A percentile compares a stretch with the other conserved stretches of the same genome.
phyloP scores from a whole-genome alignment of 2,797 vertebrate species.

The Danio albolineatus region DNA sequence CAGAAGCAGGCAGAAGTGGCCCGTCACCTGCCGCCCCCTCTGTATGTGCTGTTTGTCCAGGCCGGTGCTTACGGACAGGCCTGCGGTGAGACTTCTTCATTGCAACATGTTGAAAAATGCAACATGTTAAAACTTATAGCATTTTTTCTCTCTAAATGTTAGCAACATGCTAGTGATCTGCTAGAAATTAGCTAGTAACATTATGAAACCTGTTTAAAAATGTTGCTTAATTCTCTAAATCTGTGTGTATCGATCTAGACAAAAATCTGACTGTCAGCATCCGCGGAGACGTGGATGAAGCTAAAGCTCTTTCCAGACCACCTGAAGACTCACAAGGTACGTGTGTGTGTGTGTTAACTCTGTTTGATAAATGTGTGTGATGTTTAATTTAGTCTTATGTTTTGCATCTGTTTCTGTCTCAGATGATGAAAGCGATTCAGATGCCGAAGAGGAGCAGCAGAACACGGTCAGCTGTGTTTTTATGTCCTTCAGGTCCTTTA shows the following conservation, averaged over 20 bases:
- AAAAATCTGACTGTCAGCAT: slow-evolving; percentile 90
- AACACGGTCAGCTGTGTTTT: slow-evolving; percentile 85
- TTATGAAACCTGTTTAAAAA: too few relatives aligned
- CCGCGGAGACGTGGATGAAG: slow-evolving; percentile 94
- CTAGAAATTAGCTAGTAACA: too few relatives aligned
- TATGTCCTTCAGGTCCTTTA: background rate
- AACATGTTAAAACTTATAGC: too few relatives aligned
- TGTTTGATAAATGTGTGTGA: background rate
- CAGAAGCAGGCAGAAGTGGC: slow-evolving; percentile 94
- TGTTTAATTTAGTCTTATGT: background rate
- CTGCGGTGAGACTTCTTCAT: slow-evolving; percentile 84
- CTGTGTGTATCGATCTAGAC: slow-evolving; percentile 77
- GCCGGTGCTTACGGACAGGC: slow-evolving; percentile 94
- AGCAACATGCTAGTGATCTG: too few relatives aligned
- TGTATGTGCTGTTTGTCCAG: slow-evolving; percentile 97
- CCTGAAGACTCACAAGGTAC: slow-evolving; percentile 96
- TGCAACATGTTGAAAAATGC: too few relatives aligned
- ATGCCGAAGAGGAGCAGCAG: slow-evolving; percentile 96
- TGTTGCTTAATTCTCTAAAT: too few relatives aligned
- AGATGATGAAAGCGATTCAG: slow-evolving; percentile 98
- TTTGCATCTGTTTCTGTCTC: slow-evolving; percentile 21
- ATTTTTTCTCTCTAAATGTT: too few relatives aligned
- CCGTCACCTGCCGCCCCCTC: slow-evolving; percentile 91
- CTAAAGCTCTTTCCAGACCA: slow-evolving; percentile 94
- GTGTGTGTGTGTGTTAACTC: background rate